Percentiles rank a stretch among this genome's conserved stretches.
Evolutionary conservation across 2,888 invertebrate species (phyloP).

Genomic region (Carterocephalus palaemon): DNA sequence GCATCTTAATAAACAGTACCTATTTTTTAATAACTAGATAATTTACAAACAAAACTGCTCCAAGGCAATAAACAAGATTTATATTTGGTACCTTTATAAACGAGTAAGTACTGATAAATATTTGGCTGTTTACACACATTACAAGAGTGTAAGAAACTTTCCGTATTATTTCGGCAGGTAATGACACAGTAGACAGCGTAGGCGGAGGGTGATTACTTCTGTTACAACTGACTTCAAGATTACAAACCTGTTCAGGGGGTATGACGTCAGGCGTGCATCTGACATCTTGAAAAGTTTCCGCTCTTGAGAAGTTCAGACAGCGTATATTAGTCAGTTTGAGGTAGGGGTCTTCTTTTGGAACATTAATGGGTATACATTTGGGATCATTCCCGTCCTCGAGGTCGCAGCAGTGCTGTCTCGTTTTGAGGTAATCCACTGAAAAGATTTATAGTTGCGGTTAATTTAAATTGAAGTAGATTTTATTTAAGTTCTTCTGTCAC

Average conservation of each 20-base stretch:
- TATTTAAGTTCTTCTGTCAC: too few species aligned
- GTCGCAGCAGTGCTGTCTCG: conserved; percentile 49
- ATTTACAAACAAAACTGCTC: too few species aligned
- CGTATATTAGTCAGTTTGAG: conserved; percentile 59
- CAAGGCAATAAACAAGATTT: too few species aligned
- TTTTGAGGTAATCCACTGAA: conserved; percentile 51
- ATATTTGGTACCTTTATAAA: too few species aligned
- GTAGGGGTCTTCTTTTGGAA: conserved; percentile 58
- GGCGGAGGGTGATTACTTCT: conserved; percentile 7
- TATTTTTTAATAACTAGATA: too few species aligned
- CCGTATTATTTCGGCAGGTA: not conserved
- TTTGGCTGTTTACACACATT: too few species aligned
- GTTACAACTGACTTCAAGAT: conserved; percentile 16
- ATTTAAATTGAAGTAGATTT: too few species aligned
- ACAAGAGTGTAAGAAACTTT: conserved; percentile 6
- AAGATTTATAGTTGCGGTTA: conserved; percentile 24
- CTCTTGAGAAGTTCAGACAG: conserved; percentile 60
- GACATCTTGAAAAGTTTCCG: conserved; percentile 62
- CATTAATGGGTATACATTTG: conserved; percentile 52
- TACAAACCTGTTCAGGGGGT: conserved; percentile 52
- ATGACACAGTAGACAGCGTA: not conserved
- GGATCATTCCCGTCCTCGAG: conserved; percentile 42
- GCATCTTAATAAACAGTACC: too few species aligned
- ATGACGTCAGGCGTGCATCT: conserved; percentile 51
- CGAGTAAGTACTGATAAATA: too few species aligned